These are phyloP conservation scores for Drosophila leontia DNA, from an alignment of 1,140 invertebrate genomes.

Conservation along the genomic window DNA sequence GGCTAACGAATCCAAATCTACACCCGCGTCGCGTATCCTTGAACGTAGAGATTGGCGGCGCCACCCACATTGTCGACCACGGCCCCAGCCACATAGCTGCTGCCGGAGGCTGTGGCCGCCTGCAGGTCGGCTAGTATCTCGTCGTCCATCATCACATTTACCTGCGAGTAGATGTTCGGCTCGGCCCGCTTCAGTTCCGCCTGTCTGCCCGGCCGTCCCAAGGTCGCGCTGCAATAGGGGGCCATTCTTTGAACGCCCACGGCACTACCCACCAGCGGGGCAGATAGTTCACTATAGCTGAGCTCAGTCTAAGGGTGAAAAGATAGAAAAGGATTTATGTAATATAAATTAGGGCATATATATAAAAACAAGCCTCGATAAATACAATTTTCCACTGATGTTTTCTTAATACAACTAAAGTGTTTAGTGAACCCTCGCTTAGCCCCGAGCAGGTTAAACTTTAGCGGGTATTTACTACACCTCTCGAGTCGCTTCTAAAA, in stretches of 20 bases:
- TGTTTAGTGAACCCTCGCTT: neutral
- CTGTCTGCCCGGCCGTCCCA: slow-evolving; percentile 85
- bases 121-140: slow-evolving; percentile 74
- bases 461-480: slow-evolving; percentile 20
- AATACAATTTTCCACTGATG: neutral
- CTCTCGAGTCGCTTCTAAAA: slow-evolving; percentile 2
- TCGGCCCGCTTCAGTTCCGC: slow-evolving; percentile 85
- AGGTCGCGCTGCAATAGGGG: slow-evolving; percentile 86
- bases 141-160: slow-evolving; percentile 85
- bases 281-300: slow-evolving; percentile 87
- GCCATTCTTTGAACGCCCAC: slow-evolving; percentile 84
- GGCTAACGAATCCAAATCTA: slow-evolving; percentile 22
- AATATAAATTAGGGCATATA: neutral
- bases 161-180: slow-evolving; percentile 88
- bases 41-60: slow-evolving; percentile 51
- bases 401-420: neutral
- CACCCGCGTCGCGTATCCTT: slow-evolving; percentile 68
- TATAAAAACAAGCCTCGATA: neutral
- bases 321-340: neutral
- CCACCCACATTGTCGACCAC: slow-evolving; percentile 75
- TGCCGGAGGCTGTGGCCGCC: slow-evolving; percentile 66
- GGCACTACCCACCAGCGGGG: slow-evolving; percentile 61
- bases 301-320: slow-evolving; percentile 85
- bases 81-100: slow-evolving; percentile 72
- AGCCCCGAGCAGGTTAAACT: slow-evolving; percentile 8